phyloP scores from a whole-genome alignment of 2,113 vertebrate species.

The Cyanoderma ruficeps region DNA sequence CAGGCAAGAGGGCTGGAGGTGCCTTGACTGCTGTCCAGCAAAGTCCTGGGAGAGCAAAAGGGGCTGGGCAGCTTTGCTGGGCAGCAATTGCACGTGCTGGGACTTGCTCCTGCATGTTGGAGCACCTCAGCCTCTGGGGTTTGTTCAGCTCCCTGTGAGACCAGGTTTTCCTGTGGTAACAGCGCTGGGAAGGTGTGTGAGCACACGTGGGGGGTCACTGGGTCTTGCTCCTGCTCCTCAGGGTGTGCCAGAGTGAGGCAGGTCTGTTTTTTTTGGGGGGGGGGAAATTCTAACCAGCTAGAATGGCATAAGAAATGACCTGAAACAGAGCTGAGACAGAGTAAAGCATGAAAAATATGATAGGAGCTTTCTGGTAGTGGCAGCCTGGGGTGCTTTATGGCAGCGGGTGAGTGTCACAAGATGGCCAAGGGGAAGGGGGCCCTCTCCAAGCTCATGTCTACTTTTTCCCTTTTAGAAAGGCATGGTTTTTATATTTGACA shows the following conservation, averaged over 20 bases:
- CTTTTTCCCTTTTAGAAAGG: not conserved
- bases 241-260: not conserved
- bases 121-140: not conserved
- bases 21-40: not conserved
- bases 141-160: not conserved
- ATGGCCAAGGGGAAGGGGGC: not conserved
- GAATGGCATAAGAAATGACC: not conserved
- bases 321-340: not conserved
- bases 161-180: not conserved
- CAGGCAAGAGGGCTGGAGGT: not conserved
- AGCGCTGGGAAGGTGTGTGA: not conserved
- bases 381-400: not conserved
- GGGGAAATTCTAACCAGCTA: not conserved
- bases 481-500: not conserved
- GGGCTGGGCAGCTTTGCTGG: not conserved
- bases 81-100: accelerated
- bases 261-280: not conserved
- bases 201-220: accelerated
- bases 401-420: not conserved
- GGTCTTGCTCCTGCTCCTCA: not conserved
- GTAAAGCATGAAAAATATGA: not conserved
- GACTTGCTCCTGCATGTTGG: accelerated
- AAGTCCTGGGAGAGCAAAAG: not conserved
- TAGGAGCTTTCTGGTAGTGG: not conserved
- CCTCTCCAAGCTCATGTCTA: not conserved